phyloP scores from a whole-genome alignment of 1,140 invertebrate genomes.

The Listronotus bonariensis region DNA sequence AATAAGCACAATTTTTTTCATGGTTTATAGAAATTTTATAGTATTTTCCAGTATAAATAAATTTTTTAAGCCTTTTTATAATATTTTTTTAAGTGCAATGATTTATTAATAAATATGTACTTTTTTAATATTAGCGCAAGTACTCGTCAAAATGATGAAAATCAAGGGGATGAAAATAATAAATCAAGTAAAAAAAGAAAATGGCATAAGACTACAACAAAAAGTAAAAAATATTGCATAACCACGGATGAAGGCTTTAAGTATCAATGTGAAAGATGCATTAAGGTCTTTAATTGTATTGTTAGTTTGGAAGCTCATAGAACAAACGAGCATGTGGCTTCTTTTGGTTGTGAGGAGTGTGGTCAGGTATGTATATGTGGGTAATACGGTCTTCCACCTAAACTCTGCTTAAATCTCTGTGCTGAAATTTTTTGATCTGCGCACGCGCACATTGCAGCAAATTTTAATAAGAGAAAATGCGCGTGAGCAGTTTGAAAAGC shows the following conservation, averaged over 20 bases:
- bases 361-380: constrained; percentile 55
- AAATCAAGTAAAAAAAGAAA: constrained; percentile 10
- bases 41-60: no score
- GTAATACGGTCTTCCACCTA: no score
- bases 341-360: constrained; percentile 60
- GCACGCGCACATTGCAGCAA: no score
- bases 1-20: no score
- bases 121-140: not conserved
- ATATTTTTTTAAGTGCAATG: no score
- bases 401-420: no score
- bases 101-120: no score
- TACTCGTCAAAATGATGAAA: constrained; percentile 1
- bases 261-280: constrained; percentile 54
- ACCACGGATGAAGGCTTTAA: constrained; percentile 46
- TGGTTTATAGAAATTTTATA: no score
- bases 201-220: not conserved
- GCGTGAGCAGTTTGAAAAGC: no score
- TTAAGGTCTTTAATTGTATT: constrained; percentile 48
- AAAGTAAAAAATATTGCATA: constrained; percentile 13
- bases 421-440: no score
- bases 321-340: constrained; percentile 54
- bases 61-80: no score
- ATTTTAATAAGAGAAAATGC: no score
- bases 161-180: not conserved
- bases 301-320: constrained; percentile 50